Evolutionary conservation across 2,888 invertebrate genomes (phyloP).

Genomic region (Nymphalis urticae): DNA sequence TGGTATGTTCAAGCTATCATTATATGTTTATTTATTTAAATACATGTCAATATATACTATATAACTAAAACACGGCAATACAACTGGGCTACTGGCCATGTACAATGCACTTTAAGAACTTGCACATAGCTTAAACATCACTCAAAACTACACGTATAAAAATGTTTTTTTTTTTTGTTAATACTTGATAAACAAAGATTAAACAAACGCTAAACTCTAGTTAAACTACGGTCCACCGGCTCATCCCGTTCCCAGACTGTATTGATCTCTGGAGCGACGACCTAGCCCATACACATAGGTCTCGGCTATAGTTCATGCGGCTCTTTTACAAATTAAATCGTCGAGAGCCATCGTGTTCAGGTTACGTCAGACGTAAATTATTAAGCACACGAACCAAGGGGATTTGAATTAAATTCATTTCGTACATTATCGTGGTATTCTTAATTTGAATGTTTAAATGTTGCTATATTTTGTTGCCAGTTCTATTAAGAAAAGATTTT

Average conservation of each 20-base stretch:
- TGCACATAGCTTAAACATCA: no score
- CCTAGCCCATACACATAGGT: slow-evolving; percentile 35
- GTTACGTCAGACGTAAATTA: slow-evolving; percentile 15
- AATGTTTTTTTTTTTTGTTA: no score
- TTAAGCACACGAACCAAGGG: slow-evolving; percentile 19
- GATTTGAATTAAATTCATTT: slow-evolving; percentile 24
- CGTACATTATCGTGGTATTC: background rate
- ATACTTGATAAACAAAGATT: background rate
- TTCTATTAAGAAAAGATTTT: background rate
- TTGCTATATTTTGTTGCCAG: background rate
- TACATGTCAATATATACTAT: no score
- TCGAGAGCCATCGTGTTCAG: slow-evolving; percentile 2
- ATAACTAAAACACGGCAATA: no score
- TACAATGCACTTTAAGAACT: no score
- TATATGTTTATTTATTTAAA: no score
- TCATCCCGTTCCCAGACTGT: slow-evolving; percentile 48
- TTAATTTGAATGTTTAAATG: background rate
- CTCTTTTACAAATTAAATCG: slow-evolving; percentile 14
- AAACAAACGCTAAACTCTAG: slow-evolving; percentile 30
- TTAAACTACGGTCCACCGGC: slow-evolving; percentile 32
- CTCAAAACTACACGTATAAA: no score
- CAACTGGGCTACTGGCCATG: no score
- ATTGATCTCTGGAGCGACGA: slow-evolving; percentile 49
- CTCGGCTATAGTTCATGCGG: slow-evolving; percentile 25
- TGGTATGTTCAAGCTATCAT: no score